Evolutionary conservation across 1,140 invertebrate genomes (phyloP).

Genomic region (Dysdera silvatica): DNA sequence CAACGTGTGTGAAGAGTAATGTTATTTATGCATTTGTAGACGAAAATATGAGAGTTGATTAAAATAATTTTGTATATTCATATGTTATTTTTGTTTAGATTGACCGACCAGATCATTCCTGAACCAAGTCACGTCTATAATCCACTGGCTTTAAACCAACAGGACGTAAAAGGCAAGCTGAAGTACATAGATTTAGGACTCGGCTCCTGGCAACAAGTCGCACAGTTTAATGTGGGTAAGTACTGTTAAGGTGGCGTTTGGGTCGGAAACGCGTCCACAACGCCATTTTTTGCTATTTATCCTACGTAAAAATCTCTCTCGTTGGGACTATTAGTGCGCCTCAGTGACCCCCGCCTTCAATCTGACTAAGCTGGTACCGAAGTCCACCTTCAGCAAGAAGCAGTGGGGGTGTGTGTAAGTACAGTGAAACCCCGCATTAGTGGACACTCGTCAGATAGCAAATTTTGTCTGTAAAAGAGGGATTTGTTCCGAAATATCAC

Average conservation of each 20-base stretch:
- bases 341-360: too few relatives aligned
- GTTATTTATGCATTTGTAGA: neutral
- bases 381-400: too few relatives aligned
- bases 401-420: too few relatives aligned
- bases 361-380: too few relatives aligned
- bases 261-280: neutral
- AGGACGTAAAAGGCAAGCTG: constrained; percentile 21
- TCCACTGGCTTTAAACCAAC: neutral
- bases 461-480: too few relatives aligned
- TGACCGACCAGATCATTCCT: constrained; percentile 18
- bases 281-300: too few relatives aligned
- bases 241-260: neutral
- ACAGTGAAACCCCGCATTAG: too few relatives aligned
- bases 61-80: neutral
- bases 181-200: constrained; percentile 26
- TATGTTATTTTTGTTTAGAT: neutral
- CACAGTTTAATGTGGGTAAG: constrained; percentile 27
- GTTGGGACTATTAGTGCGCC: too few relatives aligned
- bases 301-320: too few relatives aligned
- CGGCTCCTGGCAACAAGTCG: constrained; percentile 27
- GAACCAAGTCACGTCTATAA: constrained; percentile 5
- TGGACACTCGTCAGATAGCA: too few relatives aligned
- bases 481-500: too few relatives aligned
- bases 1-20: neutral
- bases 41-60: neutral